These are phyloP conservation scores for Tapirus indicus DNA, from an alignment of 2,797 vertebrate genomes.

Conservation along the genomic window DNA sequence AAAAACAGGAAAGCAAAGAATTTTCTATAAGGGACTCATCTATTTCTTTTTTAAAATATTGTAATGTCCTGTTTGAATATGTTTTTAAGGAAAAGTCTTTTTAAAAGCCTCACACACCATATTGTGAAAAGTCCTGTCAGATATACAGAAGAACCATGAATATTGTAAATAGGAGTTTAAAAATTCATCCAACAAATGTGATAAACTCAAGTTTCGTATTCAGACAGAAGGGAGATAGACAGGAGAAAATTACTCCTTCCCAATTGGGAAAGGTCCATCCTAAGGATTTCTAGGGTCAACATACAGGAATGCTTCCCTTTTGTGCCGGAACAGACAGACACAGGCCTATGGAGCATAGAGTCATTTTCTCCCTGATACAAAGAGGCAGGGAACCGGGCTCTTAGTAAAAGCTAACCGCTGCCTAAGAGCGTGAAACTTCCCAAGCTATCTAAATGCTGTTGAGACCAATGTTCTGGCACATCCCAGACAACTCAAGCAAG, in stretches of 20 bases:
- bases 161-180: neutral
- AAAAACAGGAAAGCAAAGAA: conserved; percentile 26
- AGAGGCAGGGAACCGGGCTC: neutral
- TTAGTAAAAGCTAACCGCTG: neutral
- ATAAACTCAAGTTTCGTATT: neutral
- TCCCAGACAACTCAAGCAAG: neutral
- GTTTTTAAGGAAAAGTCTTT: conserved; percentile 30
- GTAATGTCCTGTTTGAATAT: neutral
- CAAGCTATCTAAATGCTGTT: neutral
- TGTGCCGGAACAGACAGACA: conserved; percentile 5
- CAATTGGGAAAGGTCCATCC: neutral
- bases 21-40: neutral
- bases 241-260: neutral
- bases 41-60: conserved; percentile 25
- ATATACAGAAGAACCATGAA: neutral
- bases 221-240: neutral
- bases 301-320: neutral
- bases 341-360: neutral
- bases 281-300: neutral
- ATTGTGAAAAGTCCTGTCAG: neutral
- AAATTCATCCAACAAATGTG: neutral
- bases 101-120: neutral
- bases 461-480: neutral
- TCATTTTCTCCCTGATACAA: neutral
- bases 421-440: neutral